Evolutionary conservation across 2,888 invertebrate species (phyloP), one percentile per base, ranked within the genome.

Genomic region (Onchidella celtica): DNA sequence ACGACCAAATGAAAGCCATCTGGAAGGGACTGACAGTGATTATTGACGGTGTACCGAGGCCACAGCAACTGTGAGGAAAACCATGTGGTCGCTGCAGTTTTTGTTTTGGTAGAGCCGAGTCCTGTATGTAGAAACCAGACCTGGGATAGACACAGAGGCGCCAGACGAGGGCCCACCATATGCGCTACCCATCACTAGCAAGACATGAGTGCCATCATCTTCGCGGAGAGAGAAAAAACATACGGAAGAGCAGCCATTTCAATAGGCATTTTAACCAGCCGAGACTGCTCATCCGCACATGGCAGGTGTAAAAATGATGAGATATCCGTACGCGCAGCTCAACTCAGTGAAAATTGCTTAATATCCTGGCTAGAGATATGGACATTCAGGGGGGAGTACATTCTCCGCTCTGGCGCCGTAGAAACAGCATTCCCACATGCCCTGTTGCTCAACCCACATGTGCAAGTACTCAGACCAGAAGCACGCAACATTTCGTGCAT

Each of bases 71-170:
- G 70, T 70, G 73, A 73, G 24, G 36, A 61, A 73, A 59, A 38
- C 59, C 73, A 40, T 11, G 24, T 73, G 73, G 32, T 36, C 21
- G 4, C 24, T 38, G 3, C 4, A 32, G 9, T 59, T 34, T 59
- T 9, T 9, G 59, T 55, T 61, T 57, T 1, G 59, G 21, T 66
- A 32, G 70, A 17, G 29, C 24, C 29, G 55, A 47, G 36, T 9
- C 27, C 34, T 38, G 24, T 9, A 66, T 66, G 77, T 32, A 66
- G 77, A 77, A 55, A 34, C 55, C 77, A 77, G 77, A 77, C 77
- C 1, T n/a, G 17, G 3, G 32, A 68, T 40, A 66, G 77, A 66
- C 77, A 55, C 34, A 17, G 1, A n/a, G 77, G 77, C 77, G 77
- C 77, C 77, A 77, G 55, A 55, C 66, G n/a, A 32, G 57, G 68